phyloP scores from a whole-genome alignment of 37 sponge, comb jelly and placozoan genomes.

The Haliclona indistincta region DNA sequence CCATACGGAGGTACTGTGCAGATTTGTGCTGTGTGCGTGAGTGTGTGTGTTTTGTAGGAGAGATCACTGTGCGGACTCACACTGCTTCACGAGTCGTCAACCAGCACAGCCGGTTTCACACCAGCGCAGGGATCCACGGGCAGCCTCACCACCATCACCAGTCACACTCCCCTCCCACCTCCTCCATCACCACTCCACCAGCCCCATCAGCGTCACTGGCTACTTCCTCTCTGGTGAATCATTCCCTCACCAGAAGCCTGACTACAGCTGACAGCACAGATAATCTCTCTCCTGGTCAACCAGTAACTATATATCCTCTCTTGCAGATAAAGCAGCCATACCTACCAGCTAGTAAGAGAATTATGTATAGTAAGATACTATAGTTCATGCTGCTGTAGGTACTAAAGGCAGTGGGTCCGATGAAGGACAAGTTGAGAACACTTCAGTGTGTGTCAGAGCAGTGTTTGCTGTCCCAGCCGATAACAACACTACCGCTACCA shows the following conservation, averaged over 20 bases:
- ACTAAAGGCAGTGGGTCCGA: neutral
- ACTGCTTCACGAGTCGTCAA: constrained; percentile 77
- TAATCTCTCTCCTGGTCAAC: constrained; percentile 22
- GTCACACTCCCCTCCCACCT: neutral
- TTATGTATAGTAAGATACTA: neutral
- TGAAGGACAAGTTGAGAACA: neutral
- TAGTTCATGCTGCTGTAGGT: neutral
- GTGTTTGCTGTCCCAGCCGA: neutral
- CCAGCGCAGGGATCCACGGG: constrained; percentile 89
- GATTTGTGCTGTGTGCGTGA: neutral
- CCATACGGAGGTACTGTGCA: constrained; percentile 79
- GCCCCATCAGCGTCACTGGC: constrained; percentile 4
- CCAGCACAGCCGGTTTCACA: constrained; percentile 84
- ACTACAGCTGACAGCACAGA: constrained; percentile 24
- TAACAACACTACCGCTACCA: constrained; percentile 1
- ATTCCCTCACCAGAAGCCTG: neutral
- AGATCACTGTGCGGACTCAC: constrained; percentile 83
- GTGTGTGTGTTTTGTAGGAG: constrained; percentile 8
- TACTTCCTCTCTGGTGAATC: constrained; percentile 1
- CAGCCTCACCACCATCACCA: neutral
- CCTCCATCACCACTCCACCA: constrained; percentile 10
- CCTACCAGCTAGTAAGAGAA: neutral
- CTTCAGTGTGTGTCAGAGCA: neutral
- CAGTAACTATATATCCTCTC: constrained; percentile 37
- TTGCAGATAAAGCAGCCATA: constrained; percentile 77